Conservation (phyloP, 2,113 vertebrate species). For the Ginglymostoma cirratum region DNA sequence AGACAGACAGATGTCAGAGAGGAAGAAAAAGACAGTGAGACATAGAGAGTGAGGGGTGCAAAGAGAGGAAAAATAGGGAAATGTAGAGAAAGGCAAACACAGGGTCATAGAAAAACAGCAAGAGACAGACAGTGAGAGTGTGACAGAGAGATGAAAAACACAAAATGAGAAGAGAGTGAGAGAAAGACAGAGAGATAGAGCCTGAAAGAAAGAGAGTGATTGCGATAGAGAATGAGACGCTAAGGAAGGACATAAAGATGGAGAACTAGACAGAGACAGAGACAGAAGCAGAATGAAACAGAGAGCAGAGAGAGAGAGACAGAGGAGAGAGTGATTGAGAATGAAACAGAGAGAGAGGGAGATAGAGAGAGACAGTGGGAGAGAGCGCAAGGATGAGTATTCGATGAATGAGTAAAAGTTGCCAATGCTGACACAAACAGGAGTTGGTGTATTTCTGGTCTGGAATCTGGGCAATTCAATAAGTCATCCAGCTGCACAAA, state of each 20-base stretch:
- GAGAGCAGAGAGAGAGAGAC: neutral
- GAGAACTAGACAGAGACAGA: neutral
- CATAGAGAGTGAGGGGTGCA: neutral
- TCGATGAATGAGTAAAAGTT: constrained; percentile 68
- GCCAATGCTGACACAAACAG: constrained; percentile 71
- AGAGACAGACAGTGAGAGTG: neutral
- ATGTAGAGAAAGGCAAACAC: neutral
- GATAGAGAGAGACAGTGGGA: constrained; percentile 37
- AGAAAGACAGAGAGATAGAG: neutral
- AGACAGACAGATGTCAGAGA: too few relatives aligned
- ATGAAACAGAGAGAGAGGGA: constrained; percentile 45
- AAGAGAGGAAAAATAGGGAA: neutral
- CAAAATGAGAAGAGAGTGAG: neutral
- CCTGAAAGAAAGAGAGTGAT: neutral
- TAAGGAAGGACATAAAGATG: too few relatives aligned
- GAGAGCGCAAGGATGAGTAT: constrained; percentile 65
- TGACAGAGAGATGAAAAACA: too few relatives aligned
- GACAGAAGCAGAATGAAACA: neutral
- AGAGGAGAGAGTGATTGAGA: constrained; percentile 53
- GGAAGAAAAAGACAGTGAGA: constrained; percentile 40
- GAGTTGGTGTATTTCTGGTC: constrained; percentile 67
- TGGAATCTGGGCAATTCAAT: constrained; percentile 80
- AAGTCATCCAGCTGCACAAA: constrained; percentile 91
- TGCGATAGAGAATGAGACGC: neutral
- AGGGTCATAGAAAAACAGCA: neutral